Conservation (phyloP, 2,797 vertebrate genomes). For the Pipistrellus pipistrellus region DNA sequence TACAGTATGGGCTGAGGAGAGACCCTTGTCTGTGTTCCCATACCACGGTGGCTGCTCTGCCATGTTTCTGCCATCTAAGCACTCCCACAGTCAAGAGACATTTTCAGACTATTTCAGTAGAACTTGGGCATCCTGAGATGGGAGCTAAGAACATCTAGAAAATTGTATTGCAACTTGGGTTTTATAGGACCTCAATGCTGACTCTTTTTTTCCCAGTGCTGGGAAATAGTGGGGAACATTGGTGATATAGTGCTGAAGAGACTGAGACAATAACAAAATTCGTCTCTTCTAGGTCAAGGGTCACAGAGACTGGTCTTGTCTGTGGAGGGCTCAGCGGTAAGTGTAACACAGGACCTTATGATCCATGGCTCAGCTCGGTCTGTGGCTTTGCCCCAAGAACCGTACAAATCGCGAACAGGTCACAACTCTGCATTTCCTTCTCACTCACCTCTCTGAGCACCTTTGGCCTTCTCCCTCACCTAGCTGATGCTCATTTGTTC, state of each 20-base stretch:
- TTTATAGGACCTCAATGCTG: not conserved
- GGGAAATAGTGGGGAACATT: not conserved
- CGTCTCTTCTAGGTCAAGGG: not conserved
- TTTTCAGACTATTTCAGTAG: not conserved
- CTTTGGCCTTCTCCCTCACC: conserved; percentile 3
- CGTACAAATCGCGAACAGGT: not conserved
- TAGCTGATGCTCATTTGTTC: conserved; percentile 30
- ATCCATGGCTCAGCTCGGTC: not conserved
- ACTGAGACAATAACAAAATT: conserved; percentile 14
- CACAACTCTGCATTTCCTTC: conserved; percentile 2
- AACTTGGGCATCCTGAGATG: not conserved
- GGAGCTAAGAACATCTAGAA: conserved; percentile 8
- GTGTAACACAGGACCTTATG: not conserved
- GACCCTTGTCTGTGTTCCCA: not conserved
- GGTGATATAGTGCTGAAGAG: not conserved
- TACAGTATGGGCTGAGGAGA: not conserved
- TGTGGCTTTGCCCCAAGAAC: not conserved
- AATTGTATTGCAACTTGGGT: not conserved
- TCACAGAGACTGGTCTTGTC: not conserved
- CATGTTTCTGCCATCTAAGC: not conserved
- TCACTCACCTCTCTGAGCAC: conserved; percentile 6
- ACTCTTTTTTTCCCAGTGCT: not conserved
- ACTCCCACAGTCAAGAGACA: not conserved
- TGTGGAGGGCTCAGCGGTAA: not conserved
- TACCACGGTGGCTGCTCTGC: not conserved